Evolutionary conservation across 2,888 invertebrate genomes (phyloP), one percentile per base, ranked within the genome.

Genomic region (Idaea dimidiata): DNA sequence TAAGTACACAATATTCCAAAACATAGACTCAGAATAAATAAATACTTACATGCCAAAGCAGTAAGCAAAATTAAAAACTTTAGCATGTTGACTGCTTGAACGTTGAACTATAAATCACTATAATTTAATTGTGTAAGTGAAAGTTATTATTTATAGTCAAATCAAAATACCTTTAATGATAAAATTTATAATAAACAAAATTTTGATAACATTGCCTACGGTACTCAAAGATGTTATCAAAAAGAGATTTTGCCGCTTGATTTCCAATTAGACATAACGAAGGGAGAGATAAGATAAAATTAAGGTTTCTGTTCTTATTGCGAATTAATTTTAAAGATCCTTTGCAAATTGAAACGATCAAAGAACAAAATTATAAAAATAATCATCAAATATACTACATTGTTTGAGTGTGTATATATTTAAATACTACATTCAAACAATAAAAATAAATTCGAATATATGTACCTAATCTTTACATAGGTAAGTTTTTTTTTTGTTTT

Each of bases 21-120:
- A 24, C 24, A 24, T 3, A 24, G 24, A 3, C 5, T 24, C 24
- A 24, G 24, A 24, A 56, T 6, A 14, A 57, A 0, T 16, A 32
- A 73, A 32, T 57, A 16, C 57, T 74, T 72, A 82, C 82, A 76
- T 53, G 65, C 58, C 10, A 74, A 65, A 24, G 73, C 61, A 54
- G 66, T 67, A 14, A 43, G 64, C 61, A 16, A 75, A 62, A 56
- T 43, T 43, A 43, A 43, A 14, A 43, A 43, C 14, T 43, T 43
- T 74, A 54, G 17, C 77, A 57, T 43, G 66, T 55, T 14, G 54
- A 17, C 31, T 43, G 43, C 8, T 43, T 43, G 43, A 43, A 61
- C 2, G 24, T 57, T 61, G 3, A 43, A 43, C 43, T 43, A 14
- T 3, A 6, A 43, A 43, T 43, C 43, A 43, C 43, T 43, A 10